Percentiles rank a stretch among this genome's conserved stretches.
phyloP scores from a whole-genome alignment of 2,113 vertebrate genomes.

The Callorhinus ursinus region DNA sequence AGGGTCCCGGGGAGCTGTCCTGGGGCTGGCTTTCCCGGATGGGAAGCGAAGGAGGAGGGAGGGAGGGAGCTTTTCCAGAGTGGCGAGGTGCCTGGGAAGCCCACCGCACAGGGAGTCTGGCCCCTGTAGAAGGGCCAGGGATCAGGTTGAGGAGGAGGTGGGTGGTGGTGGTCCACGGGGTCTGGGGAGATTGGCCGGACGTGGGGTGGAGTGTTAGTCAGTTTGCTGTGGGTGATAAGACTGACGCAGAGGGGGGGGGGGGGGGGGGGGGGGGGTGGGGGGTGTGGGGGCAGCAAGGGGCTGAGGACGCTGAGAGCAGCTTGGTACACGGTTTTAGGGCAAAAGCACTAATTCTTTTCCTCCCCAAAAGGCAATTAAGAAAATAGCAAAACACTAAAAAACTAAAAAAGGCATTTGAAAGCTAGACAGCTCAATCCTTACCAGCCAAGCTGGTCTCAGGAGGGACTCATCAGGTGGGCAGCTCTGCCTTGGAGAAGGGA shows the following conservation, averaged over 20 bases:
- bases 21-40: not conserved
- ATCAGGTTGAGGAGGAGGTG: not conserved
- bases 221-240: not conserved
- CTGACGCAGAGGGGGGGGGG: not conserved
- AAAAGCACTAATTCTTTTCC: not conserved
- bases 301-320: fast-evolving
- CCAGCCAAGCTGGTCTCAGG: not conserved
- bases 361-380: not conserved
- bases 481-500: not conserved
- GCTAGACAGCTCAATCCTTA: not conserved
- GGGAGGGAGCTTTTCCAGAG: not conserved
- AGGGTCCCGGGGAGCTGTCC: not conserved
- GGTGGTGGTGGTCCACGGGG: fast-evolving
- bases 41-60: not conserved
- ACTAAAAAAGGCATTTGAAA: not conserved
- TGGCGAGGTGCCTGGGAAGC: not conserved
- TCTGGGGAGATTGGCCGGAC: not conserved
- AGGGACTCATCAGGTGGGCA: not conserved
- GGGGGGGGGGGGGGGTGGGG: fast-evolving
- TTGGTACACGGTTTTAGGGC: not conserved
- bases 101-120: not conserved
- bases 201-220: not conserved
- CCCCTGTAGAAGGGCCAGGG: not conserved
- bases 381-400: fast-evolving
- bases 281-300: not conserved